A percentile compares a stretch with the other conserved stretches of the same genome.
phyloP scores from a whole-genome alignment of 2,888 invertebrate genomes.

The Xestia ashworthii region DNA sequence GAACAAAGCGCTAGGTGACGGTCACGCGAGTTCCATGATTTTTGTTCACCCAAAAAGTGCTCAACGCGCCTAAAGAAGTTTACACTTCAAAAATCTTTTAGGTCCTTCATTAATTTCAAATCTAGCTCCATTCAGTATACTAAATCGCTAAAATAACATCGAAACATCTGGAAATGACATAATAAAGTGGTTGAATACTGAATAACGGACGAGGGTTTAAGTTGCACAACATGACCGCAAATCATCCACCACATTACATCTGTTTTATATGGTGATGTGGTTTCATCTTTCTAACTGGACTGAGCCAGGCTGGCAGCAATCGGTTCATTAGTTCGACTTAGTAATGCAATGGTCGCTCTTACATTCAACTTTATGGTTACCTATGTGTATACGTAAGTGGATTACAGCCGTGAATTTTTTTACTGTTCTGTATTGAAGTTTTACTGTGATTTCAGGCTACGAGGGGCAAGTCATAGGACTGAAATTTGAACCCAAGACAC shows the following conservation, averaged over 20 bases:
- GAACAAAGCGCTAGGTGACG: too few species aligned
- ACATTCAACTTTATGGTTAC: not conserved
- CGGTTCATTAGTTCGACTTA: slow-evolving; percentile 38
- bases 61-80: too few species aligned
- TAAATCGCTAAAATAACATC: not conserved
- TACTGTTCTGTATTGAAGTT: not conserved
- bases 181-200: slow-evolving; percentile 15
- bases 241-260: slow-evolving; percentile 48
- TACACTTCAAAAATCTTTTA: not conserved
- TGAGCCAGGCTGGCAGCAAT: not conserved
- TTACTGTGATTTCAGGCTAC: not conserved
- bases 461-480: too few species aligned
- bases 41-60: too few species aligned
- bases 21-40: too few species aligned
- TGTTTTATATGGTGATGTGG: slow-evolving; percentile 51
- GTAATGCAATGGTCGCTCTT: slow-evolving; percentile 11
- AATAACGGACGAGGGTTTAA: slow-evolving; percentile 1
- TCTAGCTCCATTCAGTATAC: not conserved
- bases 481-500: too few species aligned
- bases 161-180: not conserved
- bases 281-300: slow-evolving; percentile 34
- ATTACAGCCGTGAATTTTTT: not conserved
- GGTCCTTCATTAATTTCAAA: not conserved
- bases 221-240: slow-evolving; percentile 41
- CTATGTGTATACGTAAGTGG: slow-evolving; percentile 1